phyloP scores from a whole-genome alignment of 2,888 invertebrate genomes.

The Acleris sparsana region DNA sequence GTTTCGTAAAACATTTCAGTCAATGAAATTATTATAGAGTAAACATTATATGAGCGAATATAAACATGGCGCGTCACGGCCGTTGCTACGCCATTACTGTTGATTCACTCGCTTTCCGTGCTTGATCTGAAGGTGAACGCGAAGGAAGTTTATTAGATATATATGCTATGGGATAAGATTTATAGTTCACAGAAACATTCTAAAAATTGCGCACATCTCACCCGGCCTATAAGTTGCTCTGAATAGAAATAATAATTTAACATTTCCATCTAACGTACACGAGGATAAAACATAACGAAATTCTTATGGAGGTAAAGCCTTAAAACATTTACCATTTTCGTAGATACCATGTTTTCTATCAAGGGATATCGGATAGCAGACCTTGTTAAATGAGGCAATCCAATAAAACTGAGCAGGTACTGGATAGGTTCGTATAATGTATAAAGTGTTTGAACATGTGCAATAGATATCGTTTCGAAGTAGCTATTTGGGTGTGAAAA shows the following conservation, averaged over 20 bases:
- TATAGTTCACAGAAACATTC: slow-evolving; percentile 71
- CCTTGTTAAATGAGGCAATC: slow-evolving; percentile 29
- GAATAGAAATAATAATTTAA: slow-evolving; percentile 15
- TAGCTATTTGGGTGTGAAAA: too few relatives aligned
- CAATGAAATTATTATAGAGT: slow-evolving; percentile 76
- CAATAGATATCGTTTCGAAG: too few relatives aligned
- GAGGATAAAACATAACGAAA: not conserved
- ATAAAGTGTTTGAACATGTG: too few relatives aligned
- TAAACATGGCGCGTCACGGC: slow-evolving; percentile 69
- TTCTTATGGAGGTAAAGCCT: slow-evolving; percentile 1
- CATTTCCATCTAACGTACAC: not conserved
- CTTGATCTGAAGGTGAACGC: slow-evolving; percentile 67
- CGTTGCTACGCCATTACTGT: slow-evolving; percentile 66
- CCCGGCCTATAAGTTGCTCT: slow-evolving; percentile 10
- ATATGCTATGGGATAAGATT: slow-evolving; percentile 71
- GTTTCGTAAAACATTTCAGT: slow-evolving; percentile 67
- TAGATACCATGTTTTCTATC: not conserved
- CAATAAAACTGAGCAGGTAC: slow-evolving; percentile 32
- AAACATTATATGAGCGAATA: slow-evolving; percentile 71
- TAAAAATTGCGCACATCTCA: slow-evolving; percentile 71
- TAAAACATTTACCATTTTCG: slow-evolving; percentile 3
- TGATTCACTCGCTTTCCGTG: slow-evolving; percentile 67
- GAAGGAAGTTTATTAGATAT: slow-evolving; percentile 73
- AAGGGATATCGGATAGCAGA: slow-evolving; percentile 6
- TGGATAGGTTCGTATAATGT: slow-evolving; percentile 37